Percentiles rank a stretch among this genome's conserved stretches.
Evolutionary conservation across 2,888 invertebrate genomes (phyloP).

Genomic region (Tupiocoris notatus): DNA sequence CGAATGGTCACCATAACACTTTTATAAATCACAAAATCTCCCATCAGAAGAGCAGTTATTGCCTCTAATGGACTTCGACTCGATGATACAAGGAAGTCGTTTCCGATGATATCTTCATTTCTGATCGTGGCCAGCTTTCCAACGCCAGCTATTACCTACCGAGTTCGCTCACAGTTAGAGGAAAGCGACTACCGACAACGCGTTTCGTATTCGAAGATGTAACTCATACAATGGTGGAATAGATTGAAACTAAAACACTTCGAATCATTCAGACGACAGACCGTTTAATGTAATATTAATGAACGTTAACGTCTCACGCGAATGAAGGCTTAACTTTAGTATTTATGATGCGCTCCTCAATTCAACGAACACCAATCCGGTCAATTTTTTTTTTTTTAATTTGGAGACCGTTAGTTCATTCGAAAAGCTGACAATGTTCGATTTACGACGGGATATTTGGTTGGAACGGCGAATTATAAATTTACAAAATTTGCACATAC

Average conservation of each 20-base stretch:
- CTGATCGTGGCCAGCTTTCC: neutral
- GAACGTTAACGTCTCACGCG: no score
- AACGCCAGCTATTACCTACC: neutral
- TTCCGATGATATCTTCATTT: conserved; percentile 25
- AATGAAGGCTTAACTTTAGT: no score
- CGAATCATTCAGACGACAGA: neutral
- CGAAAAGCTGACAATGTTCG: no score
- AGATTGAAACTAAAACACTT: conserved; percentile 1
- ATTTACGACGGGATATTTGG: no score
- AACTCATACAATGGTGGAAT: neutral
- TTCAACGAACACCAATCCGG: no score
- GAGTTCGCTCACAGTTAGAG: neutral
- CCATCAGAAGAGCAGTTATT: conserved; percentile 9
- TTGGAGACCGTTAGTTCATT: no score
- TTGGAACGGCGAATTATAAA: no score
- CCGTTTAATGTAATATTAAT: conserved; percentile 13
- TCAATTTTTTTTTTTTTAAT: no score
- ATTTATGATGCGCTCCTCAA: no score
- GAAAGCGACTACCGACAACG: neutral
- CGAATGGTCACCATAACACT: neutral
- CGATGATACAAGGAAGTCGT: neutral
- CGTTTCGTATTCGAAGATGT: neutral
- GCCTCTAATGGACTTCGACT: conserved; percentile 3
- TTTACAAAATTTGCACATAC: no score
- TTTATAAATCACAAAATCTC: conserved; percentile 2